Evolutionary conservation across 2,113 vertebrate species (phyloP).

Genomic region (Sander lucioperca): DNA sequence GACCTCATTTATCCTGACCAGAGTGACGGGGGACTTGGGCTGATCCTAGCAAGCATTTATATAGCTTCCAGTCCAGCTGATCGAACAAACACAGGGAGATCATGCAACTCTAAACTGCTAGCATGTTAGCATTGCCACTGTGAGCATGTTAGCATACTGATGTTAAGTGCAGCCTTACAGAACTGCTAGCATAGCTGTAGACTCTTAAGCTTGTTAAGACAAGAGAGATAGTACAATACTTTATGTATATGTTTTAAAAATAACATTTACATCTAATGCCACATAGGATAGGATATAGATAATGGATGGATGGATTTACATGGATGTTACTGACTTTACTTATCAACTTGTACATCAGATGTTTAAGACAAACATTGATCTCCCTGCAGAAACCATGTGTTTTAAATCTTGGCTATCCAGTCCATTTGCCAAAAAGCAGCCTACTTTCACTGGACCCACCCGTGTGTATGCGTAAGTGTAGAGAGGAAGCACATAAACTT

Average conservation of each 20-base stretch:
- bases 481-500: slow-evolving; percentile 72
- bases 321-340: not conserved
- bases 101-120: not conserved
- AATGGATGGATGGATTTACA: not conserved
- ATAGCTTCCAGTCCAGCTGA: not conserved
- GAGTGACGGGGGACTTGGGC: not conserved
- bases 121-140: not conserved
- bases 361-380: not conserved
- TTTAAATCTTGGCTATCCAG: not conserved
- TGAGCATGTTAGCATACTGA: not conserved
- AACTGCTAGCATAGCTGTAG: not conserved
- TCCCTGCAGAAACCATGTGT: not conserved
- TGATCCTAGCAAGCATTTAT: not conserved
- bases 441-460: not conserved
- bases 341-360: not conserved
- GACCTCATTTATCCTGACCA: not conserved
- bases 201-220: too few relatives aligned
- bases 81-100: not conserved
- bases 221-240: too few relatives aligned
- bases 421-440: not conserved
- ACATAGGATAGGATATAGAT: not conserved
- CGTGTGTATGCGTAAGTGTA: slow-evolving; percentile 5
- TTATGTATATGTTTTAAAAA: too few relatives aligned
- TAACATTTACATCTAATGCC: too few relatives aligned
- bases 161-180: not conserved